Conservation (phyloP, 2,888 invertebrate species). For the Laspeyria flexula region DNA sequence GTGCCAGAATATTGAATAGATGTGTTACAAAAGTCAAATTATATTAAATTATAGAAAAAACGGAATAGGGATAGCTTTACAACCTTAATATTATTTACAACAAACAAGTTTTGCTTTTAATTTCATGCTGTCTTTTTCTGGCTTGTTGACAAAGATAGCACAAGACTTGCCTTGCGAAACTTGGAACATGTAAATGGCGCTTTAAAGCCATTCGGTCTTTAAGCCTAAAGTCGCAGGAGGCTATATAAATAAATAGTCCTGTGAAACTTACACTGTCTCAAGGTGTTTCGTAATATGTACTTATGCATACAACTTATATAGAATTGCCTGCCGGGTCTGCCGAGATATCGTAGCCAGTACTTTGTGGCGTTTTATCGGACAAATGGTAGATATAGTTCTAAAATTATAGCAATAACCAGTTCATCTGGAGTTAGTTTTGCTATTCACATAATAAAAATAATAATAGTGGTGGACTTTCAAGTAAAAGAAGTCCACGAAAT, state of each 20-base stretch:
- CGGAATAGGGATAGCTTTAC: background rate
- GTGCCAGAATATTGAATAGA: constrained; percentile 10
- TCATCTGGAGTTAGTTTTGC: constrained; percentile 85
- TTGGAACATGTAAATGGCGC: background rate
- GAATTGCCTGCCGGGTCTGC: constrained; percentile 79
- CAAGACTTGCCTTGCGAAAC: background rate
- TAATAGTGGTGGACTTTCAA: constrained; percentile 68
- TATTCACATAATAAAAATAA: constrained; percentile 73
- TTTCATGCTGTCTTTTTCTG: background rate
- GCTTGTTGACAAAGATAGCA: background rate
- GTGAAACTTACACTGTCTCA: constrained; percentile 43
- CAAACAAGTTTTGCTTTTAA: background rate
- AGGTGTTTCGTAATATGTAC: constrained; percentile 41
- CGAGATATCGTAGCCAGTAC: constrained; percentile 78
- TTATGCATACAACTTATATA: constrained; percentile 38
- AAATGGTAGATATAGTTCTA: constrained; percentile 71
- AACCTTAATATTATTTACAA: background rate
- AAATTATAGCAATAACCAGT: constrained; percentile 82
- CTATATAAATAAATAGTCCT: constrained; percentile 34
- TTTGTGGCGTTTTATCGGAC: constrained; percentile 86
- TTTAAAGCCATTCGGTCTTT: constrained; percentile 26
- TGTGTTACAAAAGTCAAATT: constrained; percentile 10
- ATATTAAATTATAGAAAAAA: constrained; percentile 1
- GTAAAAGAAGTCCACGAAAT: constrained; percentile 69
- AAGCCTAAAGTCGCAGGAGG: constrained; percentile 47